Evolutionary conservation across 1,140 invertebrate genomes (phyloP), one percentile per base, ranked within the genome.

Genomic region (Drosophila tropicalis): DNA sequence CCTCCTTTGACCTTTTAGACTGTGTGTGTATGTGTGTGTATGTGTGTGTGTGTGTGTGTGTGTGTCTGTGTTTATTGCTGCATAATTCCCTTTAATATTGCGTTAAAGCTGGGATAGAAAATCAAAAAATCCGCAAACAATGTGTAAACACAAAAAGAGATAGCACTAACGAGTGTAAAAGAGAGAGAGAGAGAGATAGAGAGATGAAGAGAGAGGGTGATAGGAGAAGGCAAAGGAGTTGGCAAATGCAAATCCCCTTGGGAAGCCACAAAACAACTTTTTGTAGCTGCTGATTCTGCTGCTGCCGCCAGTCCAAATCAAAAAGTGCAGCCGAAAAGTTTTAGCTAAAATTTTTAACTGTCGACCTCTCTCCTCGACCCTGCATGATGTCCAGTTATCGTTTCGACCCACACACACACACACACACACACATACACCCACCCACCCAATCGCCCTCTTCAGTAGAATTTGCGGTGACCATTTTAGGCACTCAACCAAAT

Each of bases 311-410:
- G 56, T 58, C 22, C 29, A 70, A 70, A 70, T 70, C 68, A 69
- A 62, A 69, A 62, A 69, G 61, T 69, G 62, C 55, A 44, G 41
- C 62, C 36, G 62, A 69, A 69, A 69, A 62, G 62, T 69, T 58
- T 58, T 58, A 36, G 55, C 55, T 57, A 57, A 57, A 58, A 58
- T 36, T 36, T 29, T 15, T 34, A 34, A 34, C 55, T 17, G 44
- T 22, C 44, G 44, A 51, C 44, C 44, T 6, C 41, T n/a, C n/a
- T 5, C 5, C 29, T 29, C 29, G 5, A 29, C 29, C 29, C 29
- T 6, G 5, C 9, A 51, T 51, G 44, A 51, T 19, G 9, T 9
- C 19, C 44, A 39, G 36, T 39, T 12, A 39, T 9, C 10, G 12
- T 19, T 29, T 13, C 22, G 19, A 36, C 32, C 29, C 56, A 17